Evolutionary conservation across 1,140 invertebrate genomes (phyloP).

Genomic region (Psix sp.): DNA sequence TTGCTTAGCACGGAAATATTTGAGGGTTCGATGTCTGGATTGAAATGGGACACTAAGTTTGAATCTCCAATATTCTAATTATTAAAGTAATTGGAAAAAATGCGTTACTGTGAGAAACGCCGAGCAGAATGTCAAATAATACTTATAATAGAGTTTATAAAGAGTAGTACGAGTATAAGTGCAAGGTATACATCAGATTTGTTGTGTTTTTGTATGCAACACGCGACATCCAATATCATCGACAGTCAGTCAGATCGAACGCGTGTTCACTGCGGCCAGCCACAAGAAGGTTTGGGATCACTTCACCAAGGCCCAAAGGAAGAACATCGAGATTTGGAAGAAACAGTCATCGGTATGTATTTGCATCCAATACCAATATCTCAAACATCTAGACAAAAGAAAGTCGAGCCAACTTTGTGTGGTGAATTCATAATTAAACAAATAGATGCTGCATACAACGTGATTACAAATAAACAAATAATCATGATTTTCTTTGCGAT

Average conservation of each 20-base stretch:
- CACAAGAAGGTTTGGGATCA: constrained; percentile 99
- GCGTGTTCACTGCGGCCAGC: constrained; percentile 93
- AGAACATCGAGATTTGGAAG: constrained; percentile 98
- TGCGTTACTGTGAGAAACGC: constrained; percentile 2
- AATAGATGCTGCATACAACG: too few species aligned
- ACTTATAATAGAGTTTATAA: constrained; percentile 22
- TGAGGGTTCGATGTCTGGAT: constrained; percentile 33
- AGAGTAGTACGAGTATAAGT: constrained; percentile 62
- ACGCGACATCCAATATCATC: constrained; percentile 76
- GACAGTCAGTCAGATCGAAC: constrained; percentile 98
- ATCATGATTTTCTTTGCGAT: too few species aligned
- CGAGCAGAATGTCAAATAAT: neutral
- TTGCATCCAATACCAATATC: constrained; percentile 60
- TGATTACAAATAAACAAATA: too few species aligned
- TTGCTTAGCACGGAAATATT: constrained; percentile 48
- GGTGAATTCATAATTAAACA: too few species aligned
- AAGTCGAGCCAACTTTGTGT: too few species aligned
- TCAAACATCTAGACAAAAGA: too few species aligned
- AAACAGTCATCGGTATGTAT: constrained; percentile 96
- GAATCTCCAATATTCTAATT: neutral
- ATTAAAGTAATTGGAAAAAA: too few species aligned
- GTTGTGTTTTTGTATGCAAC: constrained; percentile 78
- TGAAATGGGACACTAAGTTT: constrained; percentile 35
- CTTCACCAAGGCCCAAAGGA: constrained; percentile 98
- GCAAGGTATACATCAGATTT: constrained; percentile 76